Conservation (phyloP, 1,140 invertebrate species). For the Drosophila lacteicornis region DNA sequence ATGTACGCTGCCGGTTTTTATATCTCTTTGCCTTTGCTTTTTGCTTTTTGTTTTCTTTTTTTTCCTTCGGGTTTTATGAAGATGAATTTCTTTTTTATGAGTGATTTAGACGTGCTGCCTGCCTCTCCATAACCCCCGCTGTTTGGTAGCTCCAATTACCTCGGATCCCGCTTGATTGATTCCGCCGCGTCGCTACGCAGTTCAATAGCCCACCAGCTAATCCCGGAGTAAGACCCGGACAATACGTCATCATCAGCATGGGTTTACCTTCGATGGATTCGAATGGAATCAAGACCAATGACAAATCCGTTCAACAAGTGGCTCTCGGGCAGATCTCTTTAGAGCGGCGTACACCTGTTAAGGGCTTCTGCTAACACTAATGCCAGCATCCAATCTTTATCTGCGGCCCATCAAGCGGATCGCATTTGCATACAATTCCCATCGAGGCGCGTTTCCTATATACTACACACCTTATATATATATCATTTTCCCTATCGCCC, state of each 20-base stretch:
- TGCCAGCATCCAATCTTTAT: constrained; percentile 30
- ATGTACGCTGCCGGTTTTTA: constrained; percentile 53
- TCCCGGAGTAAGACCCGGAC: constrained; percentile 10
- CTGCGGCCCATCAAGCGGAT: constrained; percentile 32
- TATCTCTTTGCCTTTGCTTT: constrained; percentile 5
- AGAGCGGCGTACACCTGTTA: constrained; percentile 31
- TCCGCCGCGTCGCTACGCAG: constrained; percentile 11
- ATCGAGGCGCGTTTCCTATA: constrained; percentile 44
- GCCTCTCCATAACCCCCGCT: constrained; percentile 13
- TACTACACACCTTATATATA: constrained; percentile 13
- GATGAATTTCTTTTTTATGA: constrained; percentile 80
- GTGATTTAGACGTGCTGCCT: constrained; percentile 59
- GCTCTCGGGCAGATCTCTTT: constrained; percentile 23
- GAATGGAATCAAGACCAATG: neutral
- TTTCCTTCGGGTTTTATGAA: constrained; percentile 57
- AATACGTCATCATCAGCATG: constrained; percentile 19
- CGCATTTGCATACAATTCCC: constrained; percentile 66
- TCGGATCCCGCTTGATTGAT: constrained; percentile 38
- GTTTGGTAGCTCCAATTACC: constrained; percentile 75
- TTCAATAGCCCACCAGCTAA: constrained; percentile 20
- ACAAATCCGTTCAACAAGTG: constrained; percentile 57
- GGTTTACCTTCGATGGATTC: constrained; percentile 11
- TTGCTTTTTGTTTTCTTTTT: constrained; percentile 32
- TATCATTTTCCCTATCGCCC: constrained; percentile 65
- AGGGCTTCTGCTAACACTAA: constrained; percentile 36